A percentile compares a stretch with the other conserved stretches of the same genome.
These are phyloP conservation scores for Sternarchorhynchus goeldii DNA, from an alignment of 2,797 vertebrate genomes.

Conservation along the genomic window DNA sequence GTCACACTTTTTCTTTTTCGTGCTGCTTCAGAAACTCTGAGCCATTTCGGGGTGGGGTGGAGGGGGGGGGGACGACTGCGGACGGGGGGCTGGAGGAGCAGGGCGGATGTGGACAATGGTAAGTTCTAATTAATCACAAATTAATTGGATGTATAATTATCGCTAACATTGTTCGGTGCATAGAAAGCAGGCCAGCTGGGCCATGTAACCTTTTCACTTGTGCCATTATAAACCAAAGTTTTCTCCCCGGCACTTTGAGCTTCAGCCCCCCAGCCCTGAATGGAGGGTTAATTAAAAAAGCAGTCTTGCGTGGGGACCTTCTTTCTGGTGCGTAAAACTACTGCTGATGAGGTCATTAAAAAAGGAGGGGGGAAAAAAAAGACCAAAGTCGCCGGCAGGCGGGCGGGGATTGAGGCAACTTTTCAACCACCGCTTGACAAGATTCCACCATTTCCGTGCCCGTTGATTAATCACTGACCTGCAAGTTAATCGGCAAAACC, in stretches of 20 bases:
- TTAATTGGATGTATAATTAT: constrained; percentile 39
- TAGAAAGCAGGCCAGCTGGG: constrained; percentile 9
- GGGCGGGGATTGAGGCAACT: background rate
- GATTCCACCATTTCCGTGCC: constrained; percentile 7
- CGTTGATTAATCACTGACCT: constrained; percentile 51
- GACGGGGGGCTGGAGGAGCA: too few species aligned
- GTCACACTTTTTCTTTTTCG: too few species aligned
- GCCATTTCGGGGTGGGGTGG: too few species aligned
- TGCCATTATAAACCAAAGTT: constrained; percentile 24
- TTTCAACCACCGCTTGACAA: constrained; percentile 21
- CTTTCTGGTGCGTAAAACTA: constrained; percentile 21
- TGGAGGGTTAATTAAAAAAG: constrained; percentile 52
- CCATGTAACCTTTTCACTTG: constrained; percentile 33
- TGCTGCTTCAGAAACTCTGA: background rate
- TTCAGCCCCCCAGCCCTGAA: constrained; percentile 9
- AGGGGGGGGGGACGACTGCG: constrained; percentile 4
- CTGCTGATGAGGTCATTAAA: constrained; percentile 43
- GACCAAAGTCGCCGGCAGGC: background rate
- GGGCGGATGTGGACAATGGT: background rate
- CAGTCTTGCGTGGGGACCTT: constrained; percentile 30
- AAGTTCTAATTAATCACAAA: constrained; percentile 47
- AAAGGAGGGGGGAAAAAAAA: background rate
- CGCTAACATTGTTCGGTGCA: constrained; percentile 10
- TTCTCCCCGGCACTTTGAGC: constrained; percentile 5
- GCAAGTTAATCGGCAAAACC: constrained; percentile 59